These are phyloP conservation scores for Melanotaenia duboulayi DNA, from an alignment of 2,113 vertebrate species.

Conservation along the genomic window DNA sequence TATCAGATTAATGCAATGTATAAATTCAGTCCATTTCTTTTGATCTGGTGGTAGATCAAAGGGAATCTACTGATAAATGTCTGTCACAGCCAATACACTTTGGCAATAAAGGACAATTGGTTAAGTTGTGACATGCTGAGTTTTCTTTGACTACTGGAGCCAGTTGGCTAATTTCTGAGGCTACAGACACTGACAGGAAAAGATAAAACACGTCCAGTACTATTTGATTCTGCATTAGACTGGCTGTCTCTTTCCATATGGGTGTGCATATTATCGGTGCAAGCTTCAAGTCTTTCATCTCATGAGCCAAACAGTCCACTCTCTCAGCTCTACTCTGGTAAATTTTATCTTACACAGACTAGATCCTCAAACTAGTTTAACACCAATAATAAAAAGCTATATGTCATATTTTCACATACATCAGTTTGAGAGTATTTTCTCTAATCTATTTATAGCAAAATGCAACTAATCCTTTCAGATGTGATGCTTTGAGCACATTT, in stretches of 20 bases:
- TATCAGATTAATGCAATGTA: background rate
- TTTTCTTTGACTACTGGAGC: background rate
- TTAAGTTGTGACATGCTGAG: constrained; percentile 3
- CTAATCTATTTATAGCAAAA: background rate
- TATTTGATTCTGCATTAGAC: constrained; percentile 30
- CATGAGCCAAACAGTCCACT: background rate
- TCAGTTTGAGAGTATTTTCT: background rate
- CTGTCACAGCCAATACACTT: background rate
- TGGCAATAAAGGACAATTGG: no score
- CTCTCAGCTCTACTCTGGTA: background rate
- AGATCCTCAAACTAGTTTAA: background rate
- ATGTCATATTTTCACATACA: no score
- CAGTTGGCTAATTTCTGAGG: constrained; percentile 9
- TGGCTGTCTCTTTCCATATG: constrained; percentile 28
- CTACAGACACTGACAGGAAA: constrained; percentile 15
- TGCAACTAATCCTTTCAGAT: background rate
- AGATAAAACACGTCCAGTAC: constrained; percentile 8
- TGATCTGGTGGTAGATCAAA: background rate
- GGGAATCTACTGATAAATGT: background rate
- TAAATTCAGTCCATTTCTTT: background rate
- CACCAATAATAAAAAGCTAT: no score
- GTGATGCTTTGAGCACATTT: background rate
- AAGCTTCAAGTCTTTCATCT: constrained; percentile 20
- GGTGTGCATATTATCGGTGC: constrained; percentile 15
- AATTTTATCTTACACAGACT: constrained; percentile 6